These are phyloP conservation scores for Paedocypris sp. DNA, from an alignment of 2,113 vertebrate species.

Conservation along the genomic window DNA sequence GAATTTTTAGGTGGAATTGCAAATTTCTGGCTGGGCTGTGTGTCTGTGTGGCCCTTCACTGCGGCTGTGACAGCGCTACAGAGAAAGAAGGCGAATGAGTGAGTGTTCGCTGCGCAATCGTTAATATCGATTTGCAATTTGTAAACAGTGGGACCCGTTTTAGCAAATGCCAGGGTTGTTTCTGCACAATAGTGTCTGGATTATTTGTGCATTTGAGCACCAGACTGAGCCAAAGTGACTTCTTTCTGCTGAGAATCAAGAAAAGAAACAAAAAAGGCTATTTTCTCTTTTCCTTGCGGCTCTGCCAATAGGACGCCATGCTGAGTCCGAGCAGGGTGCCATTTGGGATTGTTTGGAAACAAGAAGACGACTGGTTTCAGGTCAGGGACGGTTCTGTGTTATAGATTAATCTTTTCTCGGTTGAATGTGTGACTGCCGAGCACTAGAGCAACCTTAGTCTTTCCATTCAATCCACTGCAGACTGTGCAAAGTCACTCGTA, in stretches of 20 bases:
- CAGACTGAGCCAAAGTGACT: conserved; percentile 5
- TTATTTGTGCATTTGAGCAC: conserved; percentile 28
- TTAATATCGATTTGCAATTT: conserved; percentile 53
- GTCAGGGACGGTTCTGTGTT: conserved; percentile 18
- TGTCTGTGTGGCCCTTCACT: not conserved
- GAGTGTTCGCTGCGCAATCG: conserved; percentile 28
- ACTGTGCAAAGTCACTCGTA: not conserved
- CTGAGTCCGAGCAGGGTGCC: not conserved
- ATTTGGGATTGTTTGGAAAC: conserved; percentile 27
- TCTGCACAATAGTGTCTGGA: conserved; percentile 36
- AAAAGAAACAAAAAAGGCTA: conserved; percentile 4
- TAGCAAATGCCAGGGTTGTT: conserved; percentile 37
- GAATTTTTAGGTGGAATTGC: too few relatives aligned
- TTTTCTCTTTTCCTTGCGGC: conserved; percentile 14
- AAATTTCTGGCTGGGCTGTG: not conserved
- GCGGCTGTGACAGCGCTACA: not conserved
- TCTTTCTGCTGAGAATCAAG: conserved; percentile 9
- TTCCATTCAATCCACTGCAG: not conserved
- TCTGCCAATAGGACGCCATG: conserved; percentile 2
- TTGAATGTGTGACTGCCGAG: not conserved
- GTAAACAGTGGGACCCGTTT: conserved; percentile 44
- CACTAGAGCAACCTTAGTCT: not conserved
- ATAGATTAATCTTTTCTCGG: conserved; percentile 10
- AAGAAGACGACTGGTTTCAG: conserved; percentile 7
- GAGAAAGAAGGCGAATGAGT: conserved; percentile 6